A percentile compares a stretch with the other conserved stretches of the same genome.
phyloP scores from a whole-genome alignment of 2,113 vertebrate species.

The Gavia stellata region DNA sequence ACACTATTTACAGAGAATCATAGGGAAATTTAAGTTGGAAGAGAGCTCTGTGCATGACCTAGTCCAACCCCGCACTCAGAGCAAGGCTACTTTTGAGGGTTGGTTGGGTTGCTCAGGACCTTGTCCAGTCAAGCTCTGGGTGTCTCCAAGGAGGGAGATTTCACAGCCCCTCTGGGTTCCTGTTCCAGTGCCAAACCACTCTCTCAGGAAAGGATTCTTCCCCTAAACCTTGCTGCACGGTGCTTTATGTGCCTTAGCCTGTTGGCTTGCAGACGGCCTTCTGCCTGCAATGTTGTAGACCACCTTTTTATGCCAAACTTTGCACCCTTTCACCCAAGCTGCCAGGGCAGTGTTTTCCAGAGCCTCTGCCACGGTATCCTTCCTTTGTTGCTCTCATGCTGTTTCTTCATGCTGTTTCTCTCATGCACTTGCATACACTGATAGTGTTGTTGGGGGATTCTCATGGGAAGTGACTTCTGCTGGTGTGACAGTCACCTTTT shows the following conservation, averaged over 20 bases:
- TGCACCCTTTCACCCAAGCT: neutral
- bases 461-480: neutral
- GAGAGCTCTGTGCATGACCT: neutral
- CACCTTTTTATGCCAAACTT: neutral
- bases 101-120: neutral
- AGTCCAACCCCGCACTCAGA: neutral
- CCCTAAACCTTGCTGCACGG: accelerated
- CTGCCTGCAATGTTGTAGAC: neutral
- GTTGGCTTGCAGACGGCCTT: neutral
- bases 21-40: neutral
- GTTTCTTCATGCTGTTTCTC: neutral
- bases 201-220: neutral
- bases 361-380: neutral
- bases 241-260: neutral
- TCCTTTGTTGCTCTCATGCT: neutral
- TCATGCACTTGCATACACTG: neutral
- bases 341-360: neutral
- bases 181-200: neutral
- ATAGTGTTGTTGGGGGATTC: neutral
- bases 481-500: neutral
- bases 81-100: neutral
- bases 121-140: neutral
- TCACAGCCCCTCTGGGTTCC: neutral
- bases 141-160: neutral
- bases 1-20: neutral